phyloP scores from a whole-genome alignment of 2,888 invertebrate species.

The Papilio demoleus region DNA sequence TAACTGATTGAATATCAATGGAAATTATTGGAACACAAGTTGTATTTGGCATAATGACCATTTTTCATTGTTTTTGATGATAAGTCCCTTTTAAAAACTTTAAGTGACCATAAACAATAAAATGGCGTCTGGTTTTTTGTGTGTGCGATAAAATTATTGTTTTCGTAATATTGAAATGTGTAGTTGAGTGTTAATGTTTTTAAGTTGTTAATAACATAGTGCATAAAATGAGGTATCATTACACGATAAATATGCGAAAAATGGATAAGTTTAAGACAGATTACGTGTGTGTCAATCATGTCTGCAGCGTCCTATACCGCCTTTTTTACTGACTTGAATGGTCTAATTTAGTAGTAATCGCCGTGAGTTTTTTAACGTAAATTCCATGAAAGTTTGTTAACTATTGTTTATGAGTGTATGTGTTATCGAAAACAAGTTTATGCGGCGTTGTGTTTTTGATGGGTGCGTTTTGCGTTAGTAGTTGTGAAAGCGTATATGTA shows the following conservation, averaged over 20 bases:
- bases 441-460: slow-evolving; percentile 71
- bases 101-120: slow-evolving; percentile 79
- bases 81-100: slow-evolving; percentile 48
- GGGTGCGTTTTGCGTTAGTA: slow-evolving; percentile 77
- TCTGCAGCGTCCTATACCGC: slow-evolving; percentile 78
- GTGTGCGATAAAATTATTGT: slow-evolving; percentile 81
- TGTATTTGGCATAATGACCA: slow-evolving; percentile 28
- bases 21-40: too few relatives aligned
- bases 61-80: slow-evolving; percentile 16
- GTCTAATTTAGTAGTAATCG: slow-evolving; percentile 60
- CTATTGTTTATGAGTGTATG: slow-evolving; percentile 52
- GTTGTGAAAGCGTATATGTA: slow-evolving; percentile 81
- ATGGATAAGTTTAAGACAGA: slow-evolving; percentile 51
- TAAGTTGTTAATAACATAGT: slow-evolving; percentile 48
- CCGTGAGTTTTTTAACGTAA: slow-evolving; percentile 52
- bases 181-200: slow-evolving; percentile 51
- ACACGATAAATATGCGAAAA: slow-evolving; percentile 50
- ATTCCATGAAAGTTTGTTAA: slow-evolving; percentile 51
- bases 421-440: slow-evolving; percentile 44
- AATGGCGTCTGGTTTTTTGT: slow-evolving; percentile 83
- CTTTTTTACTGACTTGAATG: slow-evolving; percentile 70
- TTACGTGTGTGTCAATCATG: slow-evolving; percentile 72
- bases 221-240: slow-evolving; percentile 51
- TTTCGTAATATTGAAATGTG: slow-evolving; percentile 64
- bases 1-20: not conserved